These are phyloP conservation scores for Elephas maximus DNA, from an alignment of 2,113 vertebrate genomes.

Conservation along the genomic window DNA sequence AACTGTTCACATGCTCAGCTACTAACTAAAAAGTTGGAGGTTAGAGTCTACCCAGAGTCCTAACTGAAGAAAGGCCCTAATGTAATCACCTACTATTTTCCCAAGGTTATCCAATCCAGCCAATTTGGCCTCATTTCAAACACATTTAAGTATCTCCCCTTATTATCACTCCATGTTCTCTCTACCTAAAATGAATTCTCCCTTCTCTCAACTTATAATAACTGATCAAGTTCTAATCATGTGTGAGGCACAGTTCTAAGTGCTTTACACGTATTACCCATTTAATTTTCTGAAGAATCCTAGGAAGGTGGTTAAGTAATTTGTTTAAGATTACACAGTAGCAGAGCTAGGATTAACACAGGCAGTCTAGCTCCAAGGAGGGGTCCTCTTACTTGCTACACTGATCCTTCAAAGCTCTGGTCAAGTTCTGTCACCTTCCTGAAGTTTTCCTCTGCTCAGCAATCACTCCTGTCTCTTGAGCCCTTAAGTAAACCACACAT, in stretches of 20 bases:
- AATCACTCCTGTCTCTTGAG: conserved; percentile 17
- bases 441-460: conserved; percentile 41
- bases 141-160: neutral
- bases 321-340: neutral
- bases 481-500: conserved; percentile 15
- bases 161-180: neutral
- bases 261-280: neutral
- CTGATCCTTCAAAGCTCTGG: neutral
- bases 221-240: neutral
- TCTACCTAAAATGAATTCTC: conserved; percentile 2
- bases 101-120: neutral
- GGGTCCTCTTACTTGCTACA: conserved; percentile 25
- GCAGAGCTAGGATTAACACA: neutral
- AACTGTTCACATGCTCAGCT: neutral
- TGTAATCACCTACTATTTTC: neutral
- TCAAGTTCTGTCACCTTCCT: conserved; percentile 35
- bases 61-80: too few relatives aligned
- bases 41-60: neutral
- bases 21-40: neutral
- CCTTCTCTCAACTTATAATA: conserved; percentile 2
- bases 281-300: conserved; percentile 35
- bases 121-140: conserved; percentile 9
- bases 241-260: neutral
- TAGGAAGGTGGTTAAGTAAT: neutral
- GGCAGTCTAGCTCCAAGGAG: neutral